These are phyloP conservation scores for Sinella curviseta DNA, from an alignment of 1,140 invertebrate species.

Conservation along the genomic window DNA sequence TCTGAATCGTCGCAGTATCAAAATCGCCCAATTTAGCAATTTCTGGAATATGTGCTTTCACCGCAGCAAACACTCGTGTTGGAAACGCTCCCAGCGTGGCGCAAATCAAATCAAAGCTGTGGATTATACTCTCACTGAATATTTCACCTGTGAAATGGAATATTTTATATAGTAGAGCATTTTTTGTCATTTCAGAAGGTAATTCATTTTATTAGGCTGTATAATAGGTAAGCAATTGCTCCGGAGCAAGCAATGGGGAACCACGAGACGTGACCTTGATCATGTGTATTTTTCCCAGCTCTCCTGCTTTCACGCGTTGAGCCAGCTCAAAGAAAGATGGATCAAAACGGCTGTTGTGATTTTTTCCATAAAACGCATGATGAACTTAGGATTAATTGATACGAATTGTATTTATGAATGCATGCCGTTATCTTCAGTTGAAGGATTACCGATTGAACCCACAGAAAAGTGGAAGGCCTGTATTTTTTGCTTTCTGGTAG, in stretches of 20 bases:
- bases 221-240: constrained; percentile 66
- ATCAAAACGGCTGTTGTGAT: constrained; percentile 69
- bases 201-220: too few relatives aligned
- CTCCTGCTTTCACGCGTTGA: constrained; percentile 59
- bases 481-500: constrained; percentile 62
- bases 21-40: constrained; percentile 64
- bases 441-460: constrained; percentile 64
- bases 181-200: too few relatives aligned
- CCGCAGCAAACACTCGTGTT: constrained; percentile 59
- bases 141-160: constrained; percentile 62
- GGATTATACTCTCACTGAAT: constrained; percentile 71
- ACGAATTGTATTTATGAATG: not conserved
- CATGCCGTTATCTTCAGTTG: too few relatives aligned
- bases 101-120: constrained; percentile 65
- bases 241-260: constrained; percentile 63
- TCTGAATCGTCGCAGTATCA: constrained; percentile 65
- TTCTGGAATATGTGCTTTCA: constrained; percentile 61
- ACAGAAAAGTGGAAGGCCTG: constrained; percentile 62
- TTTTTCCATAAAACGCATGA: not conserved
- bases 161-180: constrained; percentile 37
- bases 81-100: constrained; percentile 62
- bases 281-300: constrained; percentile 65
- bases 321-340: constrained; percentile 62
- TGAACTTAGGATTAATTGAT: not conserved
- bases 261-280: constrained; percentile 66